phyloP scores from a whole-genome alignment of 2,888 invertebrate genomes.

The Hemistola chrysoprasaria region DNA sequence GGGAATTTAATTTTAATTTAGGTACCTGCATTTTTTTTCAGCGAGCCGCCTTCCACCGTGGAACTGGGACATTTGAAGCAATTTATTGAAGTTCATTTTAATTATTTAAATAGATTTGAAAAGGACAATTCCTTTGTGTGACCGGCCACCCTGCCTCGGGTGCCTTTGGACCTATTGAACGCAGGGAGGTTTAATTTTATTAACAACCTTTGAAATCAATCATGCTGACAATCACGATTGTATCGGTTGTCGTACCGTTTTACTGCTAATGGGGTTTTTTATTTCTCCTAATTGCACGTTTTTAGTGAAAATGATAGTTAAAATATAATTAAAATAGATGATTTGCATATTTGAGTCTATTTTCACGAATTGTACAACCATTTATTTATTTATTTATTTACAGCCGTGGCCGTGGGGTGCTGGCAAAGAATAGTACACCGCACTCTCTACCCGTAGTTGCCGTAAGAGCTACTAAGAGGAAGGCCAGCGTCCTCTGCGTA shows the following conservation, averaged over 20 bases:
- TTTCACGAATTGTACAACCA: too few species aligned
- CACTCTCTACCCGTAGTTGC: too few species aligned
- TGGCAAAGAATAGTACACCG: too few species aligned
- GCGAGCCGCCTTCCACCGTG: conserved; percentile 52
- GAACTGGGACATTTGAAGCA: conserved; percentile 48
- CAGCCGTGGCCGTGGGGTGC: too few species aligned
- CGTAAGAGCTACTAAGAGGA: too few species aligned
- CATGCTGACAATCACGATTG: conserved; percentile 42
- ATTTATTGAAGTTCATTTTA: conserved; percentile 35
- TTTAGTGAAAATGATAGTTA: conserved; percentile 19
- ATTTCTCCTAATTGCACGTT: conserved; percentile 30
- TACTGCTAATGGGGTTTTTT: conserved; percentile 30
- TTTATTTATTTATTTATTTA: too few species aligned
- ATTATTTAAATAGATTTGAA: conserved; percentile 6
- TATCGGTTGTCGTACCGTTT: conserved; percentile 24
- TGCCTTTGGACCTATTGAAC: conserved; percentile 16
- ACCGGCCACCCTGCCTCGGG: conserved; percentile 18
- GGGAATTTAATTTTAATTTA: conserved; percentile 9
- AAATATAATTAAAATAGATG: background rate
- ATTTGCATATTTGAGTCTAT: too few species aligned
- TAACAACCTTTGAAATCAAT: conserved; percentile 37
- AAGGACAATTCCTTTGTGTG: conserved; percentile 9
- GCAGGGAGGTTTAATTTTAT: conserved; percentile 35
- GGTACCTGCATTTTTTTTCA: conserved; percentile 46
- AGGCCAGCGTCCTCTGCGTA: too few species aligned